Percentiles rank a stretch among this genome's conserved stretches.
Conservation (phyloP, 1,140 invertebrate species). For the Alviniconcha marisindica region DNA sequence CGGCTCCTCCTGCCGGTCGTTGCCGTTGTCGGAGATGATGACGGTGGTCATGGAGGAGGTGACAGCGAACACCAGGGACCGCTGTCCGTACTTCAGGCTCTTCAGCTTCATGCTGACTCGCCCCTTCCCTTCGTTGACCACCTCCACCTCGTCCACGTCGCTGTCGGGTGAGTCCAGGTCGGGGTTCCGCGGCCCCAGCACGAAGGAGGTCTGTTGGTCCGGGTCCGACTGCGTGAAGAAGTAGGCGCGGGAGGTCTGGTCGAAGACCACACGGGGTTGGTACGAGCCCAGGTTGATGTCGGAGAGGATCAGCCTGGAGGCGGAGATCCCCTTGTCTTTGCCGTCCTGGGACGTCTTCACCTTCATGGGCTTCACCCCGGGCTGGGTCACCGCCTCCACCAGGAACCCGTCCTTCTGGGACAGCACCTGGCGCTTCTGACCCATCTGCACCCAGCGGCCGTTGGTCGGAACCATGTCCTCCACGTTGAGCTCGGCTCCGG, state of each 20-base stretch:
- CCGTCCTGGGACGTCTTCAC: background rate
- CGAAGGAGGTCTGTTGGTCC: background rate
- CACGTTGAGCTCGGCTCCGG: background rate
- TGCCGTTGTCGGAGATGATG: background rate
- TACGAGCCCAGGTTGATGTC: background rate
- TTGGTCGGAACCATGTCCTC: background rate
- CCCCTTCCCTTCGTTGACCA: background rate
- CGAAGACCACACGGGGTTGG: conserved; percentile 8
- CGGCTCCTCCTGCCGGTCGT: too few species aligned
- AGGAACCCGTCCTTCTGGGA: background rate
- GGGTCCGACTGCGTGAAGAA: background rate
- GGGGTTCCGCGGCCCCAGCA: conserved; percentile 7
- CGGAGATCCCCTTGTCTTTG: background rate
- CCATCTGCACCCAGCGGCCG: background rate
- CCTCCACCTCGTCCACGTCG: conserved; percentile 15
- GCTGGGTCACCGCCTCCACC: background rate
- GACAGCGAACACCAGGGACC: background rate
- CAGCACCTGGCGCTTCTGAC: background rate
- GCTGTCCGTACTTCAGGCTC: background rate
- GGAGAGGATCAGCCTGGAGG: conserved; percentile 13
- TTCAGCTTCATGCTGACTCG: background rate
- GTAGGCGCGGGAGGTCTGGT: conserved; percentile 9
- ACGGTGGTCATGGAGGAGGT: conserved; percentile 10
- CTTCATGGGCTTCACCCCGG: background rate
- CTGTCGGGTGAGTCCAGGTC: background rate